Base-by-base conservation (phyloP, 2,888 invertebrate species). In the Drosophila meridiana region DNA sequence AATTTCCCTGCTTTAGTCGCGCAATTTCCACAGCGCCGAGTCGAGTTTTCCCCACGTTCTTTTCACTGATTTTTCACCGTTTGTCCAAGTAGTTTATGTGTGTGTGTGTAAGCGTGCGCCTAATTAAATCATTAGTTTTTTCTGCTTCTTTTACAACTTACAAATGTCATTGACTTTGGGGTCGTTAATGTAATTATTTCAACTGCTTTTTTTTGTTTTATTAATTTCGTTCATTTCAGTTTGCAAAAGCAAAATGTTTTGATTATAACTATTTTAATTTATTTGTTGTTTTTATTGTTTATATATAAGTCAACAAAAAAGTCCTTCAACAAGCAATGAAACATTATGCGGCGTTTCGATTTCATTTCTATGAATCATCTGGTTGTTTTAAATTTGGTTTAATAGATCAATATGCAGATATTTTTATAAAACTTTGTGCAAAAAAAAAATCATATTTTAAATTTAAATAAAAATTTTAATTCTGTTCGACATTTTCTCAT, bases 91-190 rank as follows among this genome's bases (percentile, higher is more conserved):
- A 69, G 72, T 69, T 69, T 74, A 30, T 32, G 48, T 47, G 13
- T 76, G 47, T 47, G 47, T 72, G 68, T 52, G 36, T 53, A 69
- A 69, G 59, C 62, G 65, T 62, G 43, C 57, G 71, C 68, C 81
- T 84, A 84, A 88, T 88, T 85, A 79, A 86, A 88, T 88, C 77
- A 77, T 73, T 74, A 78, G 43, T 67, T 67, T 78, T 73, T 68
- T 6, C 9, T 36, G 0, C 53, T 36, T 3, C 36, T 43, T 58
- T 76, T 48, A 56, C 45, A 61, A 48, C 40, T n/a, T 52, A 53
- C 57, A 30, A 74, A 80, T 70, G 79, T 80, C 79, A 76, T 73
- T 76, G 79, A 80, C 79, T 76, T 60, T 67, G 59, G 32, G 53
- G 47, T 61, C 60, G 48, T 38, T 38, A 48, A 38, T 68, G 69